phyloP scores from a whole-genome alignment of 2,888 invertebrate species.

The Polydrusus cervinus region DNA sequence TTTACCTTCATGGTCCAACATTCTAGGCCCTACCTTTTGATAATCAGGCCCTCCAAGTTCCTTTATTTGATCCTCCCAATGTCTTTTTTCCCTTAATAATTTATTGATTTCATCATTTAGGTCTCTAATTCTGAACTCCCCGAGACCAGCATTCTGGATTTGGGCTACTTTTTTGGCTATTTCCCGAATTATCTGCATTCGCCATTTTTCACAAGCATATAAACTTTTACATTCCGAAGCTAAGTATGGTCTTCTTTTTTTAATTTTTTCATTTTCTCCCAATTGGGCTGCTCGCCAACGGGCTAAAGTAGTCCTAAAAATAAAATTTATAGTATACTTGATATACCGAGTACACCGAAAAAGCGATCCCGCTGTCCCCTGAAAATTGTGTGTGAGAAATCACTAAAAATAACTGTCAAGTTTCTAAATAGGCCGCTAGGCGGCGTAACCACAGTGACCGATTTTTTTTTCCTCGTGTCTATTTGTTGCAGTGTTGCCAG shows the following conservation, averaged over 20 bases:
- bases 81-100: constrained; percentile 93
- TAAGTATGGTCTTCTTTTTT: constrained; percentile 92
- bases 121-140: constrained; percentile 98
- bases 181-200: constrained; percentile 97
- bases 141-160: constrained; percentile 99
- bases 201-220: constrained; percentile 95
- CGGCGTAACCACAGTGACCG: too few relatives aligned
- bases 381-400: too few relatives aligned
- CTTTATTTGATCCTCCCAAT: constrained; percentile 98
- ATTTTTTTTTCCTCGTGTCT: too few relatives aligned
- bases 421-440: too few relatives aligned
- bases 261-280: constrained; percentile 88
- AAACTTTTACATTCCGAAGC: constrained; percentile 96
- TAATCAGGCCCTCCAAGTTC: constrained; percentile 97
- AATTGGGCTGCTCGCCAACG: constrained; percentile 98
- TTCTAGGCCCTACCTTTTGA: constrained; percentile 91
- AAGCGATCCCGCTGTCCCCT: too few relatives aligned
- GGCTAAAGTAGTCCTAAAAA: constrained; percentile 93
- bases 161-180: constrained; percentile 98
- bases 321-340: constrained; percentile 12
- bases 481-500: too few relatives aligned
- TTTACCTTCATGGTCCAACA: constrained; percentile 92
- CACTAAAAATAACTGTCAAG: too few relatives aligned
- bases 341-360: too few relatives aligned
- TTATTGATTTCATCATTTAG: constrained; percentile 99